Conservation (phyloP, 1,140 invertebrate species). For the Drosophila novamexicana region DNA sequence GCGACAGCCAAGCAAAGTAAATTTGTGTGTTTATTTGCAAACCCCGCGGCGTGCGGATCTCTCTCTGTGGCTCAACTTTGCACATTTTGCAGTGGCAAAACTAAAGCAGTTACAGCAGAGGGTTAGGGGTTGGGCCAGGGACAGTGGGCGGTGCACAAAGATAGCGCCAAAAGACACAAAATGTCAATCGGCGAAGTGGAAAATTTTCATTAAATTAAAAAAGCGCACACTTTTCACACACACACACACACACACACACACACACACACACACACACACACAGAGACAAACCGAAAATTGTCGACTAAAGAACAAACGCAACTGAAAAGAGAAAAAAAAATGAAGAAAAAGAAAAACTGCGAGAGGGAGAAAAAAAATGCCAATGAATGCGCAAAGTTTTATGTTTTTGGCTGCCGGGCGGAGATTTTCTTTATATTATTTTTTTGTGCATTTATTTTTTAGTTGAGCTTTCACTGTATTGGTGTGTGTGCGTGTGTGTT, state of each 20-base stretch:
- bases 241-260: no score
- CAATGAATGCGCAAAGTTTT: slow-evolving; percentile 82
- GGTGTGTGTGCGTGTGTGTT: slow-evolving; percentile 24
- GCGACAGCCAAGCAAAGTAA: slow-evolving; percentile 71
- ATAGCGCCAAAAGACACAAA: slow-evolving; percentile 64
- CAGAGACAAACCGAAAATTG: slow-evolving; percentile 44
- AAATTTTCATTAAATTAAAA: slow-evolving; percentile 84
- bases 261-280: slow-evolving; percentile 53
- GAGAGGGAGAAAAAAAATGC: slow-evolving; percentile 33
- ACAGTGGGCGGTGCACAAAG: not conserved
- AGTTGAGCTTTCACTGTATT: slow-evolving; percentile 29
- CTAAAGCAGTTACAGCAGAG: slow-evolving; percentile 36
- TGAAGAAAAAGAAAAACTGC: not conserved
- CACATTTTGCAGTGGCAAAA: slow-evolving; percentile 54
- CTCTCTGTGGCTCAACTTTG: slow-evolving; percentile 48
- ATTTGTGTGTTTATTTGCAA: slow-evolving; percentile 80
- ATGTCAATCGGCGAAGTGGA: slow-evolving; percentile 84
- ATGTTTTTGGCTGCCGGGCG: slow-evolving; percentile 78
- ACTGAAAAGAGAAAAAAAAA: slow-evolving; percentile 26
- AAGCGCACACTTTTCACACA: slow-evolving; percentile 76
- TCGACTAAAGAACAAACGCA: slow-evolving; percentile 47
- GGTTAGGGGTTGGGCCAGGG: not conserved
- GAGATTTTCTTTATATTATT: slow-evolving; percentile 58
- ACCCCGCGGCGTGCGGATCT: slow-evolving; percentile 47
- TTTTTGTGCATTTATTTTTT: slow-evolving; percentile 52